phyloP scores from a whole-genome alignment of 2,888 invertebrate species.

The Cephus pulcher region DNA sequence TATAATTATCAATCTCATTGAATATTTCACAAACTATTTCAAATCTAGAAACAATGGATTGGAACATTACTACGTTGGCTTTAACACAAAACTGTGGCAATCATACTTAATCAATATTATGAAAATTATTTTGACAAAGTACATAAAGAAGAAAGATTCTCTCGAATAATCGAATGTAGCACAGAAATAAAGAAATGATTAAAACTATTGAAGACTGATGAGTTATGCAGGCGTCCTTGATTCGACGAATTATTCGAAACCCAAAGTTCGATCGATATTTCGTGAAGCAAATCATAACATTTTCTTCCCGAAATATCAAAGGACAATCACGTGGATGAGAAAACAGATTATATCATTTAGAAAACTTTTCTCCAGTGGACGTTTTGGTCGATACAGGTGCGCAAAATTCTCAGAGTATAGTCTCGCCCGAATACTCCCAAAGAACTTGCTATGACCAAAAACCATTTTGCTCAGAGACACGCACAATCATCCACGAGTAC shows the following conservation, averaged over 20 bases:
- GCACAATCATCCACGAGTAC: neutral
- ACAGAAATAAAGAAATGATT: neutral
- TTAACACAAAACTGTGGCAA: neutral
- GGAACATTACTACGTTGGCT: neutral
- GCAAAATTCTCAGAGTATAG: neutral
- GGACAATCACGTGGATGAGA: neutral
- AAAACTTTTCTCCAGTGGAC: neutral
- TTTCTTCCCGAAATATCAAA: neutral
- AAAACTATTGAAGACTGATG: neutral
- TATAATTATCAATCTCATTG: neutral
- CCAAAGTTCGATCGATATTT: neutral
- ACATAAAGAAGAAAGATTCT: neutral
- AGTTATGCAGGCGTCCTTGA: neutral
- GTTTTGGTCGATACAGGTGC: constrained; percentile 8
- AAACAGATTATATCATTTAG: neutral
- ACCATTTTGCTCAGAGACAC: neutral
- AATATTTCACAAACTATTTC: neutral
- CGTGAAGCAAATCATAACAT: neutral
- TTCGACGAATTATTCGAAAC: neutral
- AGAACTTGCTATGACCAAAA: neutral
- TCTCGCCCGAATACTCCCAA: neutral
- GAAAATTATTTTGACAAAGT: neutral
- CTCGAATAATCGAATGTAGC: neutral
- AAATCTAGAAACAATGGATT: neutral
- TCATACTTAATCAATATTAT: neutral